Evolutionary conservation across 1,140 invertebrate species (phyloP), one percentile per base, ranked within the genome.

Genomic region (Drosophila busckii): DNA sequence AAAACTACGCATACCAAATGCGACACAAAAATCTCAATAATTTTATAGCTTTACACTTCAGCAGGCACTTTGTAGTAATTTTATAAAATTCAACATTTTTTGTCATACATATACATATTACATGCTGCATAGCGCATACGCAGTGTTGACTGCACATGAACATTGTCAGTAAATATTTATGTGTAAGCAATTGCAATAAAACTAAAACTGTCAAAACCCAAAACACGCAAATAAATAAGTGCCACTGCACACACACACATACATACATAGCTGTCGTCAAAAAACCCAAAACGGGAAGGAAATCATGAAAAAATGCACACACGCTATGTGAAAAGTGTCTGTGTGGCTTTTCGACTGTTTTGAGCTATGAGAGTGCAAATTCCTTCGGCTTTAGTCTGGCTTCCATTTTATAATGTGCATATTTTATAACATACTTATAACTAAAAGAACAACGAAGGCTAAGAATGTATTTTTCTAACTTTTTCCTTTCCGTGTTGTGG

Each of bases 301-400:
- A 71, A 78, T 78, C 80, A 80, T 71, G 53, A 44, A 71, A 67
- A 20, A 56, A 65, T 31, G 40, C 50, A 42, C 44, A 41, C 23
- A 66, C 45, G 53, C 35, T 65, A 28, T 49, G 15, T 50, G 40
- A 46, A 15, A 15, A 17, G 32, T 40, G 44, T 49, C 28, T 32
- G 13, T 17, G 12, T 4, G 12, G 17, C 8, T 40, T 13, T 50
- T 34, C 31, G 28, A 25, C 17, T 17, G 34, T 20, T 60, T 32
- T 17, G 15, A 5, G 17, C 25, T 44, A 58, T 76, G 71, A 80
- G 73, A 60, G 67, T 68, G 73, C 63, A 56, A 80, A 80, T 80
- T 68, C 68, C 54, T 71, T 80, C 48, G 73, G 73, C 73, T 76
- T 76, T 80, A 80, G 73, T 78, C 73, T 78, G 73, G 73, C 63